These are phyloP conservation scores for Plagodis pulveraria DNA, from an alignment of 2,888 invertebrate genomes.

Conservation along the genomic window DNA sequence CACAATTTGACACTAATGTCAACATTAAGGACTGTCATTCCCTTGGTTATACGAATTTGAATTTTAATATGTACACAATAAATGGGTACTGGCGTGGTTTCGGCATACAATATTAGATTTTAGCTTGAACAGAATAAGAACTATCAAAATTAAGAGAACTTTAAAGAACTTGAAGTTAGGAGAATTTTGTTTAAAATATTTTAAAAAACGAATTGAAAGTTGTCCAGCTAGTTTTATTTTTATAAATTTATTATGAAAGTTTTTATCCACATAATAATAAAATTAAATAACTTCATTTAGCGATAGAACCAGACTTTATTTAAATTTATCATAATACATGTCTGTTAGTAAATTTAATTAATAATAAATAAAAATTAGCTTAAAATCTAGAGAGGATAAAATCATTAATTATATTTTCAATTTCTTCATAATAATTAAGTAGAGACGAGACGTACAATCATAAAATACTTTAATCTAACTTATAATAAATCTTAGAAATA, in stretches of 20 bases:
- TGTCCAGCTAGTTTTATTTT: too few species aligned
- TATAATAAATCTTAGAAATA: slow-evolving; percentile 24
- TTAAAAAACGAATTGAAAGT: too few species aligned
- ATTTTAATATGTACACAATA: too few species aligned
- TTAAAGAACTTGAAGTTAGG: too few species aligned
- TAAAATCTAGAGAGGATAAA: not conserved
- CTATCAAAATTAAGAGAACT: too few species aligned
- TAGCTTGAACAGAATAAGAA: too few species aligned
- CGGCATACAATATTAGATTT: too few species aligned
- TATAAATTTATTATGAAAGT: not conserved
- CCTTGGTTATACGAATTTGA: too few species aligned
- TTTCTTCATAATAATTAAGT: slow-evolving; percentile 2
- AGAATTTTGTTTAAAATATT: too few species aligned
- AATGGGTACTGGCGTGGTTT: too few species aligned
- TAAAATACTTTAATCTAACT: slow-evolving; percentile 31
- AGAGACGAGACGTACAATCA: slow-evolving; percentile 14
- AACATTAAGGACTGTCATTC: too few species aligned
- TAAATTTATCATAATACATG: slow-evolving; percentile 33
- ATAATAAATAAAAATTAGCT: slow-evolving; percentile 34
- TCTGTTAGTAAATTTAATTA: slow-evolving; percentile 29
- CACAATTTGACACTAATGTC: too few species aligned
- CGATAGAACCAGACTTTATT: slow-evolving; percentile 36
- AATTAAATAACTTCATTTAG: not conserved
- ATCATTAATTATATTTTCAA: slow-evolving; percentile 1
- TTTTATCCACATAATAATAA: not conserved